phyloP scores from a whole-genome alignment of 1,140 invertebrate genomes.

The Tetranychus urticae region DNA sequence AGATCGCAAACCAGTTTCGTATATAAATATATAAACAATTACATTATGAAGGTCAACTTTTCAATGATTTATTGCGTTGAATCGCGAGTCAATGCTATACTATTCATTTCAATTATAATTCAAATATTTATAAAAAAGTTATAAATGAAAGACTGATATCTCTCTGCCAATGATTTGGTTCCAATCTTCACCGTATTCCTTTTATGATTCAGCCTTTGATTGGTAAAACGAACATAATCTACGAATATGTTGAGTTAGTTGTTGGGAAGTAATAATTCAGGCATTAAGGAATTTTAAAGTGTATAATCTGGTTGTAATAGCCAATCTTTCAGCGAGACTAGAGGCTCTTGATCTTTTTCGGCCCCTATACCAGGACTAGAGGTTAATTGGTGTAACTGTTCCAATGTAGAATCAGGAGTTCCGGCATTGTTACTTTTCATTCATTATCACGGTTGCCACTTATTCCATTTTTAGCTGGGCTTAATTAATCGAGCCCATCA shows the following conservation, averaged over 20 bases:
- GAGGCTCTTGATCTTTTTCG: not conserved
- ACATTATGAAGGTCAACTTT: no score
- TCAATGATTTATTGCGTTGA: no score
- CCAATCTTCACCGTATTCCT: no score
- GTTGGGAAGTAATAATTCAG: slow-evolving; percentile 76
- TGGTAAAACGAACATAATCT: no score
- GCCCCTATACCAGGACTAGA: not conserved
- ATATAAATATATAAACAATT: no score
- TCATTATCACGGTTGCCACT: not conserved
- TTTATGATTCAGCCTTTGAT: no score
- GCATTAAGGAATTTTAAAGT: slow-evolving; percentile 54
- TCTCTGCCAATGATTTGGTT: no score
- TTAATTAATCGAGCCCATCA: slow-evolving; percentile 82
- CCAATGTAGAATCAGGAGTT: not conserved
- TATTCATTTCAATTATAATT: no score
- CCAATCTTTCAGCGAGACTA: slow-evolving; percentile 4
- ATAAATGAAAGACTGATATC: no score
- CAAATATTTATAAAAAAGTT: no score
- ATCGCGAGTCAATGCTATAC: no score
- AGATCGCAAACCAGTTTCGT: no score
- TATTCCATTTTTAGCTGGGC: not conserved
- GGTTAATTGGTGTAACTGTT: slow-evolving; percentile 1
- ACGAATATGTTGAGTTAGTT: slow-evolving; percentile 61
- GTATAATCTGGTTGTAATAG: slow-evolving; percentile 15
- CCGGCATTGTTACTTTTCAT: not conserved